A percentile compares a stretch with the other conserved stretches of the same genome.
These are phyloP conservation scores for Lithophane leautieri DNA, from an alignment of 2,888 invertebrate species.

Conservation along the genomic window DNA sequence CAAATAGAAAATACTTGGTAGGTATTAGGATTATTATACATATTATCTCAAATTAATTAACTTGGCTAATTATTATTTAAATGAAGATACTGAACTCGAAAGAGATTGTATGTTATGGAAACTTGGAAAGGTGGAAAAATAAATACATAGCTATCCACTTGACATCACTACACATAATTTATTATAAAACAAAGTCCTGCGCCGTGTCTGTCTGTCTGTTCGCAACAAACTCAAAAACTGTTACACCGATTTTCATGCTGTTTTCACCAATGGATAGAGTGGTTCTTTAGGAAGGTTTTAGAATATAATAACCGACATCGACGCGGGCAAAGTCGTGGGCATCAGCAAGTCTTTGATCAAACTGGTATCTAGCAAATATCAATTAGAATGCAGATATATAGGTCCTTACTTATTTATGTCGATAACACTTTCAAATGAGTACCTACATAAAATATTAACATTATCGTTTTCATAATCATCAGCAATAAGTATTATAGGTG, in stretches of 20 bases:
- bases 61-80: neutral
- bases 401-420: constrained; percentile 3
- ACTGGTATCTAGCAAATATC: constrained; percentile 22
- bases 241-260: too few relatives aligned
- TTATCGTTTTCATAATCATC: constrained; percentile 19
- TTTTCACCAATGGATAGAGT: too few relatives aligned
- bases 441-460: neutral
- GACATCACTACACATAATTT: too few relatives aligned
- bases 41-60: neutral
- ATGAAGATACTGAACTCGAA: neutral
- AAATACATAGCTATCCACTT: constrained; percentile 19
- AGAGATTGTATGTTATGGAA: neutral
- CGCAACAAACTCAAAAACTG: too few relatives aligned
- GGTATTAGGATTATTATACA: neutral
- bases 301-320: too few relatives aligned
- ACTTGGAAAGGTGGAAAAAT: constrained; percentile 17
- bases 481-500: constrained; percentile 9
- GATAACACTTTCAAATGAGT: constrained; percentile 6
- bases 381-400: neutral
- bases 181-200: too few relatives aligned
- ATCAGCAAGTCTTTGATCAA: constrained; percentile 31
- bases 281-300: too few relatives aligned
- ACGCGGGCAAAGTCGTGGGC: too few relatives aligned
- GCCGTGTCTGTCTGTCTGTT: too few relatives aligned
- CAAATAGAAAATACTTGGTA: too few relatives aligned